phyloP scores from a whole-genome alignment of 2,113 vertebrate genomes.

The Lagopus muta region DNA sequence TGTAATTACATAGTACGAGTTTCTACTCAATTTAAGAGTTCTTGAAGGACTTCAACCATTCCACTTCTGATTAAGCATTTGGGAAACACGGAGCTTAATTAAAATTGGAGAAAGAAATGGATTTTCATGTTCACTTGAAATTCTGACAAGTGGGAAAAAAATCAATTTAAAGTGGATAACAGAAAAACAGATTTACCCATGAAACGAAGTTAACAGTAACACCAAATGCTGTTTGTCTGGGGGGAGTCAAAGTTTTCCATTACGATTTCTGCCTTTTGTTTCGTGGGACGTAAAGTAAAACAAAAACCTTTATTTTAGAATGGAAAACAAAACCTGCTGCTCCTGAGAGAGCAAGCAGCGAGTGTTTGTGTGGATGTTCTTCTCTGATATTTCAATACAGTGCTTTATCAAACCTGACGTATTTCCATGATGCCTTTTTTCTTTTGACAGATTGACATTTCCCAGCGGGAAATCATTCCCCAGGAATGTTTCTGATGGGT shows the following conservation, averaged over 20 bases:
- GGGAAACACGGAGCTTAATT: background rate
- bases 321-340: background rate
- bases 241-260: background rate
- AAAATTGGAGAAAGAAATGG: background rate
- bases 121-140: background rate
- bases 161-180: background rate
- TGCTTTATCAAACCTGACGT: constrained; percentile 33
- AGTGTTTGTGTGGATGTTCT: constrained; percentile 4
- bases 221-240: background rate
- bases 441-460: constrained; percentile 42
- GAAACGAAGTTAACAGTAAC: background rate
- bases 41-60: background rate
- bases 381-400: background rate
- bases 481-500: constrained; percentile 1
- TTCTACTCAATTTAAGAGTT: background rate
- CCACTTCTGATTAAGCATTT: background rate
- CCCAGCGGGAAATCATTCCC: constrained; percentile 13
- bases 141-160: background rate
- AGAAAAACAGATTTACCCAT: background rate
- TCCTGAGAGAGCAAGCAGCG: constrained; percentile 1
- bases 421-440: constrained; percentile 56
- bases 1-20: background rate
- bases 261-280: background rate
- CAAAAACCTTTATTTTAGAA: background rate
- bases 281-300: background rate